Evolutionary conservation across 2,113 vertebrate species (phyloP), one percentile per base, ranked within the genome.

Genomic region (Bufo gargarizans): DNA sequence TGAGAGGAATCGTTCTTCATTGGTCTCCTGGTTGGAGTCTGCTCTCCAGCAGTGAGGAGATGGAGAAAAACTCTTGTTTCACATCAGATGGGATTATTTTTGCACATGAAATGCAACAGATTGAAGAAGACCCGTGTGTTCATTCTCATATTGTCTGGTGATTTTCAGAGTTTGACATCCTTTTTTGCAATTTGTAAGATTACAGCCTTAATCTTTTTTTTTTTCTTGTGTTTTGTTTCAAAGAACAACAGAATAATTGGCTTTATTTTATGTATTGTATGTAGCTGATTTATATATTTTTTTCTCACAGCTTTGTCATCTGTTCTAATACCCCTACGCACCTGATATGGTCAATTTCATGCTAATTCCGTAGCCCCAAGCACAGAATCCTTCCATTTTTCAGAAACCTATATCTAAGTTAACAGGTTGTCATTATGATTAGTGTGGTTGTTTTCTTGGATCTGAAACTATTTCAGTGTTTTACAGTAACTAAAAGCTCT

Each of bases 21-120:
- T 80, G 77, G 69, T 49, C 7, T 69, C 77, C 49, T 50, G n/a
- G 85, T 55, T 87, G 13, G 77, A 71, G 47, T 63, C 61, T 13
- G 79, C 72, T 77, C 61, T 79, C 85, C 85, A 79, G 59, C 85
- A 67, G 74, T 2, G 77, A 80, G 5, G 2, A 50, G 61, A 56
- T 69, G 58, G 80, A 87, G 85, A 53, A 80, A 80, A 69, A 43
- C 14, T 71, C 65, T 59, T 88, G 49, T 84, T 84, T 87, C n/a
- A 78, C 58, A 61, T 74, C 58, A 53, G 45, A 80, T 5, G 4
- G 85, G 76, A 80, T 87, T 71, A 63, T 65, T 77, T 81, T 53
- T 76, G 55, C 20, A 13, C 56, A 77, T 49, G 20, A 50, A 77
- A 77, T 63, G 43, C 55, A 59, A 22, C 58, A 67, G 20, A 58